Base-by-base conservation (phyloP, 1,140 invertebrate species). In the Oscheius sp. region DNA sequence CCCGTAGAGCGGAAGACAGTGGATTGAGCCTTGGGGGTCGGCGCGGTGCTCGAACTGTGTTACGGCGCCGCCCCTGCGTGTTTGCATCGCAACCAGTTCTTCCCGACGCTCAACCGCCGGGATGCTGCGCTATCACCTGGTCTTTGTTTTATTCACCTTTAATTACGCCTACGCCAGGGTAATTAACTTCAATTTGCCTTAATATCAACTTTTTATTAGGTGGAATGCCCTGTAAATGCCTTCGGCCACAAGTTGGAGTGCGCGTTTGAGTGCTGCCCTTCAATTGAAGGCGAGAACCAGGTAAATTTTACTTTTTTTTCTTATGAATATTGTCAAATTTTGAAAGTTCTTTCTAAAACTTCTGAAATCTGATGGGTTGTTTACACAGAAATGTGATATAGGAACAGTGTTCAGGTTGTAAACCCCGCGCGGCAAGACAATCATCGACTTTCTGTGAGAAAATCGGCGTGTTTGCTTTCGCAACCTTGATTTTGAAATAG, bases 241-340 rank as follows among this genome's bases (percentile, higher is more conserved):
- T 64, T 62, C 20, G 75, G 75, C 20, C 13, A n/a, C 10, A 35
- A 68, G n/a, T 26, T 76, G 23, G 64, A 75, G 20, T 76, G 75
- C 42, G 75, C 75, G 28, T 76, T 76, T 52, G 75, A 76, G 46
- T 76, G 75, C 42, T 76, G 75, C 31, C 42, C 46, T 32, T 68
- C 64, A n/a, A 36, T 68, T 1, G 68, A 76, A 68, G 75, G 71
- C 20, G 7, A 69, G 29, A 45, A 35, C 31, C 63, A 73, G 1
- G 69, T 71, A 63, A 38, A 31, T 34, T 7, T 63, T 29, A 18
- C 13, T 4, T 38, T 10, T 23, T 18, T 45, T 45, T 45, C 42
- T 23, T 15, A 45, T 45, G 23, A 45, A 0, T 45, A 18, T 15
- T 23, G 18, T 45, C 42, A 45, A 45, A 45, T 18, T 45, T 18